Evolutionary conservation across 2,113 vertebrate genomes (phyloP).

Genomic region (Scytalopus superciliaris): DNA sequence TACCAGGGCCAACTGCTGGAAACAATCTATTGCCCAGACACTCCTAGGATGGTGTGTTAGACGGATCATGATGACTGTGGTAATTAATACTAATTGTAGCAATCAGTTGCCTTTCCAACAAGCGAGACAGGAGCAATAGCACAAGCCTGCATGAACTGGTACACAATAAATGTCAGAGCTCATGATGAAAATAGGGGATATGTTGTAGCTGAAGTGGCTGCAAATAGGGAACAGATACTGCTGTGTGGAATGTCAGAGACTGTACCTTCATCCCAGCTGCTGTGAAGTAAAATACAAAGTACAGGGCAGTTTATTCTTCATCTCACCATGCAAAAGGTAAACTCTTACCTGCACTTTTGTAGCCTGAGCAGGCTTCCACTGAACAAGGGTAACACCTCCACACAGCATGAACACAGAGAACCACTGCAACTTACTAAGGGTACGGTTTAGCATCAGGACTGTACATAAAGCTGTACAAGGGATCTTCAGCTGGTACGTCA

Average conservation of each 20-base stretch:
- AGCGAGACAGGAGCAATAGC: background rate
- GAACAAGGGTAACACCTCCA: conserved; percentile 88
- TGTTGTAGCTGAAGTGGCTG: background rate
- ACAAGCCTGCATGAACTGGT: background rate
- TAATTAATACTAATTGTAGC: background rate
- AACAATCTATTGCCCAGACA: background rate
- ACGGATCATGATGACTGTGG: background rate
- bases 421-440: conserved; percentile 92
- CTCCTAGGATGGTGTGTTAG: background rate
- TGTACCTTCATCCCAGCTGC: background rate
- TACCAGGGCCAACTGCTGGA: background rate
- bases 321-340: background rate
- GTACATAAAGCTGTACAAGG: conserved; percentile 95
- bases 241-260: background rate
- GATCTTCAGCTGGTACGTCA: conserved; percentile 97
- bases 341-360: conserved; percentile 88
- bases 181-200: background rate
- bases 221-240: background rate
- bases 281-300: background rate
- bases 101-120: background rate
- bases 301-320: background rate
- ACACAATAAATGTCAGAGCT: background rate
- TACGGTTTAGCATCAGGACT: conserved; percentile 91
- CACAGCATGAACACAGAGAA: conserved; percentile 93
- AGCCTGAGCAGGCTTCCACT: conserved; percentile 88